Evolutionary conservation across 2,113 vertebrate genomes (phyloP).

Genomic region (Porphyrio hochstetteri): DNA sequence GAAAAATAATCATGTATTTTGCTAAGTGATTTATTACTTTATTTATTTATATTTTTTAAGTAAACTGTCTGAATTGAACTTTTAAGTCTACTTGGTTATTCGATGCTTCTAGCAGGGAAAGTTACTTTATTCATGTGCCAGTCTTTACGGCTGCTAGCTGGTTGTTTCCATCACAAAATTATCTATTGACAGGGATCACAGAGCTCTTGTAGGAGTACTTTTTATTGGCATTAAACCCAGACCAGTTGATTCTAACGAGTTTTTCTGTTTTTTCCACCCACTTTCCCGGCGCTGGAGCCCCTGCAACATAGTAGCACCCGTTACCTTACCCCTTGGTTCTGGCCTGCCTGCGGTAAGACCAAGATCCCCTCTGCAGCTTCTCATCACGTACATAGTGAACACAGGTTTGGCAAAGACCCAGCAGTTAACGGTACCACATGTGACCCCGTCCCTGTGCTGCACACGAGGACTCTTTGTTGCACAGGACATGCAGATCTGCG

Average conservation of each 20-base stretch:
- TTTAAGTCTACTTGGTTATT: background rate
- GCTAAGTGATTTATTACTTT: background rate
- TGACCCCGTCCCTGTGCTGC: accelerated
- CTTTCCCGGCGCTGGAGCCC: background rate
- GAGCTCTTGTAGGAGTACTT: background rate
- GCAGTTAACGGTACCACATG: background rate
- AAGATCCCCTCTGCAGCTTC: background rate
- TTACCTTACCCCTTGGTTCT: background rate
- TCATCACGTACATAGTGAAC: background rate
- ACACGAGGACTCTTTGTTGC: background rate
- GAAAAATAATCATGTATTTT: background rate
- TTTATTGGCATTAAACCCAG: background rate
- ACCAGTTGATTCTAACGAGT: background rate
- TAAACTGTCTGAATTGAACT: background rate
- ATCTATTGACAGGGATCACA: background rate
- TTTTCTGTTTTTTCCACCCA: background rate
- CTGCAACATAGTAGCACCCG: background rate
- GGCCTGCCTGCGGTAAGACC: background rate
- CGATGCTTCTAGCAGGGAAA: background rate
- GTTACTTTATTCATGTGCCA: background rate
- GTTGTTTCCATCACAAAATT: background rate
- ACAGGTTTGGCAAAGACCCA: background rate
- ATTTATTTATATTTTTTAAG: background rate
- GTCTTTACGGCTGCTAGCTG: background rate
- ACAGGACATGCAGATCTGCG: background rate